Conservation (phyloP, 2,113 vertebrate species). For the Acinonyx jubatus region DNA sequence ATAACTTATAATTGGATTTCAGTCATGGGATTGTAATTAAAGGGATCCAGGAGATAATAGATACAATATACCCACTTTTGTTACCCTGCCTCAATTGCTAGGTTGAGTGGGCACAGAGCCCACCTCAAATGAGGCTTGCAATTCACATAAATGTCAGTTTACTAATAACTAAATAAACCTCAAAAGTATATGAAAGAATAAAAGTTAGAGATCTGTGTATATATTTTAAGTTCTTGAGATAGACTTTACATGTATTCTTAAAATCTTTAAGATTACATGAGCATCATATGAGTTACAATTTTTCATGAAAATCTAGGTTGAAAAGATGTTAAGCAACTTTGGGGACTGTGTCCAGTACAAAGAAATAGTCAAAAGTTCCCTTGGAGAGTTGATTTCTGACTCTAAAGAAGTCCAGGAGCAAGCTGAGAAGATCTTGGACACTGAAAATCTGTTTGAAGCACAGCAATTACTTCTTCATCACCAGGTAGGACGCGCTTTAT, state of each 20-base stretch:
- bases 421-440: conserved; percentile 89
- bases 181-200: neutral
- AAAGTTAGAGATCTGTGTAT: neutral
- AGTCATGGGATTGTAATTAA: neutral
- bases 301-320: conserved; percentile 84
- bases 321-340: conserved; percentile 87
- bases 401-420: conserved; percentile 89
- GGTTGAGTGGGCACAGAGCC: neutral
- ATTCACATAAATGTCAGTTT: neutral
- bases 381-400: conserved; percentile 89
- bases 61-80: neutral
- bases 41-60: neutral
- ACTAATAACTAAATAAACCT: neutral
- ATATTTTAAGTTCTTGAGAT: neutral
- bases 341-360: conserved; percentile 90
- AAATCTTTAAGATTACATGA: neutral
- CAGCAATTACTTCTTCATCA: conserved; percentile 92
- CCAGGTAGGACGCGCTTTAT: conserved; percentile 86
- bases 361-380: conserved; percentile 88
- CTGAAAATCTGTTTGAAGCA: conserved; percentile 91
- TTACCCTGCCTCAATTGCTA: neutral
- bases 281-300: neutral
- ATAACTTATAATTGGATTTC: neutral
- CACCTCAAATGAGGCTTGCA: neutral
- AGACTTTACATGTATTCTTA: neutral